phyloP scores from a whole-genome alignment of 2,888 invertebrate genomes.

The Conistra vaccinii region DNA sequence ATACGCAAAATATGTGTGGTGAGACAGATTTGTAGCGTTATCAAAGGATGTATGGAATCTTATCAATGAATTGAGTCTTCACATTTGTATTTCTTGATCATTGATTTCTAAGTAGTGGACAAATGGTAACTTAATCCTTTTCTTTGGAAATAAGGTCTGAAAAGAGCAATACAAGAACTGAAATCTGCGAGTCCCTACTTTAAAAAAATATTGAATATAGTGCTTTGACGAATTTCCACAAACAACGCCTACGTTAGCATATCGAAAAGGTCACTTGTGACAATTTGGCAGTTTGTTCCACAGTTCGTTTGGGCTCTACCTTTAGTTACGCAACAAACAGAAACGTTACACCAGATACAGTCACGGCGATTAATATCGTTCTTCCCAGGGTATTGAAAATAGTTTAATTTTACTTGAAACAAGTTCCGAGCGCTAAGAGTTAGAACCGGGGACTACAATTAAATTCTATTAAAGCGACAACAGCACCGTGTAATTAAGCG shows the following conservation, averaged over 20 bases:
- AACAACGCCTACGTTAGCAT: slow-evolving; percentile 5
- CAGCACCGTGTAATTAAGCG: slow-evolving; percentile 85
- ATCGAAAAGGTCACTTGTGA: slow-evolving; percentile 27
- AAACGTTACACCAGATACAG: slow-evolving; percentile 33
- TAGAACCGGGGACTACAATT: slow-evolving; percentile 79
- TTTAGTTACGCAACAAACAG: slow-evolving; percentile 16
- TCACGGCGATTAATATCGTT: slow-evolving; percentile 19
- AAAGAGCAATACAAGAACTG: neutral
- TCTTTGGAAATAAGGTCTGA: neutral
- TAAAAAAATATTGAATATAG: slow-evolving; percentile 7
- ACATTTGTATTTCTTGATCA: slow-evolving; percentile 6
- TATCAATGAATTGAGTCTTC: slow-evolving; percentile 5
- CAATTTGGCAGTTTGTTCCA: slow-evolving; percentile 17
- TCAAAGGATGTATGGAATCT: slow-evolving; percentile 14
- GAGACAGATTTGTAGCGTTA: slow-evolving; percentile 23
- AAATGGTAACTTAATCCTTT: slow-evolving; percentile 21
- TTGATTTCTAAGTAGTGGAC: neutral
- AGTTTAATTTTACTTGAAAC: slow-evolving; percentile 66
- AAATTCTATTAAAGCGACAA: slow-evolving; percentile 88
- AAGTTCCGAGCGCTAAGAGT: slow-evolving; percentile 72
- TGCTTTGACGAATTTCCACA: slow-evolving; percentile 23
- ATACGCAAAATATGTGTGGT: slow-evolving; percentile 40
- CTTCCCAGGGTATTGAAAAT: slow-evolving; percentile 46
- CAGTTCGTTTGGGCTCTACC: slow-evolving; percentile 2
- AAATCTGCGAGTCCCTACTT: neutral